Conservation (phyloP, 2,888 invertebrate genomes). For the Crocallis elinguaria region DNA sequence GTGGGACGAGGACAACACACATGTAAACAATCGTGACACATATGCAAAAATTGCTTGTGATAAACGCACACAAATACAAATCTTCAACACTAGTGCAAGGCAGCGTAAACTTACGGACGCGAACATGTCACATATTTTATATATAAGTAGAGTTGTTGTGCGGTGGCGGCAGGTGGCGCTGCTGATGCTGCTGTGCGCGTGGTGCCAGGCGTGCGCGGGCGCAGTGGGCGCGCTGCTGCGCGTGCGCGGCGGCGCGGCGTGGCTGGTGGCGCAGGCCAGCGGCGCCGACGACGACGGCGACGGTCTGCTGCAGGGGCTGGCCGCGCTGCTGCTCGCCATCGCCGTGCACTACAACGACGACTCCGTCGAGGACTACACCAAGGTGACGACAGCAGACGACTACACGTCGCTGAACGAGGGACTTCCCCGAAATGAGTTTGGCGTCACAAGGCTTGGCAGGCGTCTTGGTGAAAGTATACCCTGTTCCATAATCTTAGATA, state of each 20-base stretch:
- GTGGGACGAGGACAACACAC: too few relatives aligned
- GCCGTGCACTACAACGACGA: constrained; percentile 96
- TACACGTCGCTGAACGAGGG: not conserved
- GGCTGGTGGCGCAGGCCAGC: constrained; percentile 89
- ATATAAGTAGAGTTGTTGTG: too few relatives aligned
- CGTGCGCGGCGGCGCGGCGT: constrained; percentile 92
- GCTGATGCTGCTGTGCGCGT: constrained; percentile 96
- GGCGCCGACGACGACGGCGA: constrained; percentile 19
- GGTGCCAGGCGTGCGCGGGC: constrained; percentile 88
- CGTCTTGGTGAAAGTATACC: too few relatives aligned
- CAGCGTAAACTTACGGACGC: too few relatives aligned
- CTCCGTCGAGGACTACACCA: constrained; percentile 89
- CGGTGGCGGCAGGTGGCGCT: constrained; percentile 87
- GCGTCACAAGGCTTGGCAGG: too few relatives aligned
- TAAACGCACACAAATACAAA: too few relatives aligned
- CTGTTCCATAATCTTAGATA: too few relatives aligned
- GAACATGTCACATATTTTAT: too few relatives aligned
- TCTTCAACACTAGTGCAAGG: too few relatives aligned
- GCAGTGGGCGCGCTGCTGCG: constrained; percentile 93
- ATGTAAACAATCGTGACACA: too few relatives aligned
- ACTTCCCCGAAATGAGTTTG: too few relatives aligned
- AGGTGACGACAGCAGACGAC: constrained; percentile 60
- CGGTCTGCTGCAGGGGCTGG: constrained; percentile 89
- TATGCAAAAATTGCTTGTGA: too few relatives aligned
- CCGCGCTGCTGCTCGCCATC: constrained; percentile 96